phyloP scores from a whole-genome alignment of 2,113 vertebrate genomes.

The Hucho hucho region DNA sequence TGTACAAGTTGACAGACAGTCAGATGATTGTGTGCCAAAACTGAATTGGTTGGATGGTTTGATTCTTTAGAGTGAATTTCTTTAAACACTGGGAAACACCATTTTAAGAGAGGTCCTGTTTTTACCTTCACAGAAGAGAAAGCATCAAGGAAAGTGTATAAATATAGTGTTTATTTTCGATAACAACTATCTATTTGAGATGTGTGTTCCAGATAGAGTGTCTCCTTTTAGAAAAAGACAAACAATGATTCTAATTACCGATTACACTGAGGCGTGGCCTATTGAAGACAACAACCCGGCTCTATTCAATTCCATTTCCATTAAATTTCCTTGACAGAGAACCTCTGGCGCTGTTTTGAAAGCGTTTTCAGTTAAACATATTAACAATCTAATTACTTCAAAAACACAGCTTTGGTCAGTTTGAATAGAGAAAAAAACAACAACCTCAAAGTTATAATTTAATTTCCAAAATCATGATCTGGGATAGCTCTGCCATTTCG shows the following conservation, averaged over 20 bases:
- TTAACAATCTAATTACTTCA: conserved; percentile 46
- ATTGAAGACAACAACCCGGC: conserved; percentile 30
- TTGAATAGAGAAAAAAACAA: not conserved
- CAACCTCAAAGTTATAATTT: not conserved
- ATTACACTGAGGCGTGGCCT: conserved; percentile 33
- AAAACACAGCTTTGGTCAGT: conserved; percentile 29
- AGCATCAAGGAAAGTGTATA: no score
- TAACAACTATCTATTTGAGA: conserved; percentile 4
- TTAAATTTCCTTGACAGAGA: conserved; percentile 29
- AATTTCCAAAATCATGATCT: not conserved
- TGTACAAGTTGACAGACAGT: not conserved
- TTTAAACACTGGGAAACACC: no score
- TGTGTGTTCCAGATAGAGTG: not conserved
- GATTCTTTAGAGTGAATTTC: not conserved
- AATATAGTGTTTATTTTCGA: not conserved
- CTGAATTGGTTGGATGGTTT: not conserved
- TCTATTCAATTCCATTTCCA: conserved; percentile 43
- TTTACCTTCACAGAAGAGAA: no score
- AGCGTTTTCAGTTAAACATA: conserved; percentile 41
- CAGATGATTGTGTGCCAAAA: not conserved
- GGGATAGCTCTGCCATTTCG: not conserved
- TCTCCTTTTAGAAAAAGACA: conserved; percentile 25
- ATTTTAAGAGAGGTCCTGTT: no score
- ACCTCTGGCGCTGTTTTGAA: conserved; percentile 39
- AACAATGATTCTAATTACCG: conserved; percentile 31